Evolutionary conservation across 2,797 vertebrate species (phyloP), one percentile per base, ranked within the genome.

Genomic region (Micrastur ruficollis): DNA sequence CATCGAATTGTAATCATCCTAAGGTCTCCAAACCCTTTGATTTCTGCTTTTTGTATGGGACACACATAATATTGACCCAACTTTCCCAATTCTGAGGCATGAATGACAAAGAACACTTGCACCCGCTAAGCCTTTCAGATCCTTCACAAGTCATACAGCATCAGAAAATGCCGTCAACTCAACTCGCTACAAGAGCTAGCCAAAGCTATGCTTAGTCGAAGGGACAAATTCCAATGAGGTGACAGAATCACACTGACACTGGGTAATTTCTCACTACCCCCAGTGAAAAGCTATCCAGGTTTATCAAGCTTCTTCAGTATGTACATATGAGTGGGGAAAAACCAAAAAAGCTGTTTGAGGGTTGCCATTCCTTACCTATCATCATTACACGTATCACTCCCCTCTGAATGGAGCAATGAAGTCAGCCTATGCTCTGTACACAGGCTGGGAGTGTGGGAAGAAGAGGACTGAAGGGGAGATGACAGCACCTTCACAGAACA

Each of bases 361-460:
- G 31, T 8, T 71, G 66, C 18, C 17, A 14, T 11, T 72, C 38
- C 71, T 65, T 26, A 68, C 25, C 17, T 26, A 10, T 7, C 42
- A 38, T n/a, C 32, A n/a, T 12, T 42, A 36, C 34, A 14, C 0
- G 14, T 4, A 46, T 32, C 32, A 12, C n/a, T 62, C 16, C 27
- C 2, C 1, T 42, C 20, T 46, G 16, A 76, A 73, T 0, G 1
- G 18, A 73, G n/a, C 31, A 56, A 44, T 2, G 8, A 73, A 34
- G 13, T 40, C 61, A 56, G 11, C 7, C 21, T 9, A 20, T 17
- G 25, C 7, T 81, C 52, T 55, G 8, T 58, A 66, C 6, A 42
- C 0, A 1, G 16, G 23, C 16, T 6, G 3, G 16, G 32, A 23
- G 2, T 20, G n/a, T 2, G 9, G 36, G 26, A 72, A 73, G 63